Conservation (phyloP, 2,888 invertebrate species). For the Scelioninae gen. 1 region DNA sequence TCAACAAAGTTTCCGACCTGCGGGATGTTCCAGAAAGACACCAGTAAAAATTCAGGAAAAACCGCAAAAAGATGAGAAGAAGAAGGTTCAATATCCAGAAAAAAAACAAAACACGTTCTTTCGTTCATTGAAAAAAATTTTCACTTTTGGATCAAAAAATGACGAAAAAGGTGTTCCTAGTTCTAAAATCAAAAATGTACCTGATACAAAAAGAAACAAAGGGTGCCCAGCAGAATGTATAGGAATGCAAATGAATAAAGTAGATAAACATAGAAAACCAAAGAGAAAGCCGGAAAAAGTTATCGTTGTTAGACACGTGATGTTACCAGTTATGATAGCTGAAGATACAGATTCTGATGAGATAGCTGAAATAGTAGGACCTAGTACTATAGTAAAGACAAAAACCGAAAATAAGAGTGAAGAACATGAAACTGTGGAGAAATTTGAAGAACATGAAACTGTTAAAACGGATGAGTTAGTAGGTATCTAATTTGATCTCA, state of each 20-base stretch:
- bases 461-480: too few species aligned
- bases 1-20: neutral
- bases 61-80: neutral
- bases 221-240: constrained; percentile 13
- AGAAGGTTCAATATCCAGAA: neutral
- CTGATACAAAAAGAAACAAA: constrained; percentile 2
- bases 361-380: neutral
- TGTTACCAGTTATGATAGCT: constrained; percentile 49
- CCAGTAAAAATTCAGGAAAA: neutral
- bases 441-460: too few species aligned
- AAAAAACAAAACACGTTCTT: constrained; percentile 1
- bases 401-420: too few species aligned
- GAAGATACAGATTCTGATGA: constrained; percentile 30
- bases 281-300: constrained; percentile 35
- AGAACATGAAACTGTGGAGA: too few species aligned
- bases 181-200: neutral
- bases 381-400: neutral
- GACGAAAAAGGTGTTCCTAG: neutral
- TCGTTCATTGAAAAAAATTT: constrained; percentile 22
- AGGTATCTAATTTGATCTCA: too few species aligned
- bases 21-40: too few species aligned
- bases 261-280: neutral
- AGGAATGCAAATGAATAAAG: constrained; percentile 1
- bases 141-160: constrained; percentile 12
- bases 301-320: constrained; percentile 31